phyloP scores from a whole-genome alignment of 2,888 invertebrate genomes.

The Thumatha senex region DNA sequence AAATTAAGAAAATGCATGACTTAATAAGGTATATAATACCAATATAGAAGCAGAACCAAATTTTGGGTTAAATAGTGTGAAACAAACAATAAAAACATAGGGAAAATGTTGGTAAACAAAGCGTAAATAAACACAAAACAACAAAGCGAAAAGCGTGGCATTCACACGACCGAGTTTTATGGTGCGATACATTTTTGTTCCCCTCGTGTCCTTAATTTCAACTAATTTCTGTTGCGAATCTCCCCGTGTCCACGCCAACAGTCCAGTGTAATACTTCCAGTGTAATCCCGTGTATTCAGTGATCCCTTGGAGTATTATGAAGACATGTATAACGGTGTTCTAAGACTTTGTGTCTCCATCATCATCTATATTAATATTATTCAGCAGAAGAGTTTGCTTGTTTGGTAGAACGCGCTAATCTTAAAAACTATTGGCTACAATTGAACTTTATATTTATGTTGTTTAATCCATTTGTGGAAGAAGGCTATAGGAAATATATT shows the following conservation, averaged over 20 bases:
- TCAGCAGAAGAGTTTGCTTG: no score
- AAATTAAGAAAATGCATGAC: not conserved
- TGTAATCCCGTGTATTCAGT: conserved; percentile 43
- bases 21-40: no score
- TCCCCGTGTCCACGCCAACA: conserved; percentile 35
- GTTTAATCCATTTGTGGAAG: no score
- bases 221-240: conserved; percentile 46
- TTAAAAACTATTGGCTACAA: no score
- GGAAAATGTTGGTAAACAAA: conserved; percentile 24
- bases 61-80: no score
- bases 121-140: conserved; percentile 31
- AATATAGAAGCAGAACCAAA: no score
- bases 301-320: conserved; percentile 31
- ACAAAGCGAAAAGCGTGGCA: conserved; percentile 25
- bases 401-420: no score
- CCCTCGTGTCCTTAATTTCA: conserved; percentile 42
- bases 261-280: conserved; percentile 55
- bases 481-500: no score
- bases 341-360: no score
- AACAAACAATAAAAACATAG: conserved; percentile 16
- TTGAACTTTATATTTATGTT: no score
- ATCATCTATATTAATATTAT: no score
- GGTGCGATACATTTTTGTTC: conserved; percentile 30
- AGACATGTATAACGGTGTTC: conserved; percentile 28
- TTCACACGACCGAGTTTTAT: conserved; percentile 24